phyloP scores from a whole-genome alignment of 2,113 vertebrate species.

The Danionella cerebrum region DNA sequence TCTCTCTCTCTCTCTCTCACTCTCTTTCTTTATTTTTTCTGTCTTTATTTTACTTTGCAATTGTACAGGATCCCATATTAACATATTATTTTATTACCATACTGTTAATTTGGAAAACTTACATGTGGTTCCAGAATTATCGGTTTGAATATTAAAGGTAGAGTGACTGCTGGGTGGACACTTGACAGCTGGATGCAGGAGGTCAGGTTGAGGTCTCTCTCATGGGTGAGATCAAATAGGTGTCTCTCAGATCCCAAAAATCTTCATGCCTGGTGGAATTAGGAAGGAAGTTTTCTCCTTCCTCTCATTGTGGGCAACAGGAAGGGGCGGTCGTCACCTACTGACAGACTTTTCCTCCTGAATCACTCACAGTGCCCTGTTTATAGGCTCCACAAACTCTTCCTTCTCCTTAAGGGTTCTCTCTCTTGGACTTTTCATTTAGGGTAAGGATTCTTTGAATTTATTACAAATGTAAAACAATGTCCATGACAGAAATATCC shows the following conservation, averaged over 20 bases:
- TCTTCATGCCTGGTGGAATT: slow-evolving; percentile 20
- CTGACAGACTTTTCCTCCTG: slow-evolving; percentile 60
- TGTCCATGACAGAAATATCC: no score
- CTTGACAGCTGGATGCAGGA: no score
- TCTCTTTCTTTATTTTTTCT: no score
- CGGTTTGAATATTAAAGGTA: no score
- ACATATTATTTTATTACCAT: no score
- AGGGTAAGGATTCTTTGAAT: not conserved
- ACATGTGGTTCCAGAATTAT: no score
- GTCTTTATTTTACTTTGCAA: no score
- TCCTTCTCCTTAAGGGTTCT: not conserved
- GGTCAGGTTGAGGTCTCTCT: not conserved
- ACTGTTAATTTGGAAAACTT: no score
- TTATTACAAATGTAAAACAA: no score
- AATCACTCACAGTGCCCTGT: slow-evolving; percentile 39
- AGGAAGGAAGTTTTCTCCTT: slow-evolving; percentile 42
- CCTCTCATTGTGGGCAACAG: slow-evolving; percentile 59
- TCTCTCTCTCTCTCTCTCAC: no score
- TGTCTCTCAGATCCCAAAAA: not conserved
- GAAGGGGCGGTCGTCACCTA: slow-evolving; percentile 56
- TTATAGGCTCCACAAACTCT: slow-evolving; percentile 13
- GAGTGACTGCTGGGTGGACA: no score
- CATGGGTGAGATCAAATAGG: not conserved
- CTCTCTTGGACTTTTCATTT: not conserved
- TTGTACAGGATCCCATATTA: no score